Percentiles rank a stretch among this genome's conserved stretches.
phyloP scores from a whole-genome alignment of 1,140 invertebrate genomes.

The Calliphora vicina region DNA sequence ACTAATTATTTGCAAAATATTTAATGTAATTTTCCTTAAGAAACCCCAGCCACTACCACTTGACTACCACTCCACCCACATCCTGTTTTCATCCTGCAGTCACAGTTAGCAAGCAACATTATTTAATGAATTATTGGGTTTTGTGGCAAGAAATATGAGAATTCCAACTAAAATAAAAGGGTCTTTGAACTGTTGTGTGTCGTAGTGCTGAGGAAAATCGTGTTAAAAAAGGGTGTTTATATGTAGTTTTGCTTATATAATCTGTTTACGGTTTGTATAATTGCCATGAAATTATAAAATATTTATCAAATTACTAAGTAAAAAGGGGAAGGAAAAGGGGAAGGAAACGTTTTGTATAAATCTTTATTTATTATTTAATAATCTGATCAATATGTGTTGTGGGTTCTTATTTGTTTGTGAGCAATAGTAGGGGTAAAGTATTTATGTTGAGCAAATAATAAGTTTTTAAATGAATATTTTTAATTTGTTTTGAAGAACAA shows the following conservation, averaged over 20 bases:
- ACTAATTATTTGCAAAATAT: slow-evolving; percentile 17
- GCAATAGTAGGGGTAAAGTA: background rate
- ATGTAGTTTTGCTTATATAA: background rate
- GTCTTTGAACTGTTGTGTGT: too few species aligned
- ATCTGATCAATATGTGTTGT: background rate
- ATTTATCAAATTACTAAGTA: background rate
- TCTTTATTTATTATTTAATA: background rate
- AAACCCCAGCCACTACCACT: background rate
- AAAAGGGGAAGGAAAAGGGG: background rate
- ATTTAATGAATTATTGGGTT: background rate
- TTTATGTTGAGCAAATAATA: too few species aligned
- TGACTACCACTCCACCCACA: too few species aligned
- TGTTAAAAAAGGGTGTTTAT: too few species aligned
- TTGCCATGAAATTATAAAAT: slow-evolving; percentile 7
- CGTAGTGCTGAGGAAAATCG: too few species aligned
- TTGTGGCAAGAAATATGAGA: background rate
- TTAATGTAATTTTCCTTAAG: background rate
- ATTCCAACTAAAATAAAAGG: background rate
- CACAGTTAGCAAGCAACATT: background rate
- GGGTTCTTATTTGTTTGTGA: background rate
- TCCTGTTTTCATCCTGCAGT: background rate
- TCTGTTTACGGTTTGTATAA: background rate
- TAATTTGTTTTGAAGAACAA: too few species aligned
- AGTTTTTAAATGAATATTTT: too few species aligned
- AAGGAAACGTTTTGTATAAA: background rate